phyloP scores from a whole-genome alignment of 2,113 vertebrate genomes.

The Mus pahari region DNA sequence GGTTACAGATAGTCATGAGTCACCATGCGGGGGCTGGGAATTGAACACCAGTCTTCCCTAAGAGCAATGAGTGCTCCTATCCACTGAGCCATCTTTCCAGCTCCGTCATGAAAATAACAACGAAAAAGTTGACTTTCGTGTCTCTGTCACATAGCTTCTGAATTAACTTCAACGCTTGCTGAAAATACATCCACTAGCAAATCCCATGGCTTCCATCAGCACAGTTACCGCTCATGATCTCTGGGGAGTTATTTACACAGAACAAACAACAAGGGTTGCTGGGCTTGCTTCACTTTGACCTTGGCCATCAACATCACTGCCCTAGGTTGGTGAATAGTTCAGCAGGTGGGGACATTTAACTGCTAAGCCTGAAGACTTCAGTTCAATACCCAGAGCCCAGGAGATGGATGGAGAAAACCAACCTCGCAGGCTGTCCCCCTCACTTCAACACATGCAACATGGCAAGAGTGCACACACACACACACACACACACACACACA shows the following conservation, averaged over 20 bases:
- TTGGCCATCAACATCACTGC: background rate
- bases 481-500: background rate
- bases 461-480: background rate
- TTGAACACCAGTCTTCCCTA: background rate
- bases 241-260: conserved; percentile 38
- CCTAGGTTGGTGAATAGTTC: background rate
- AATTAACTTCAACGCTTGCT: background rate
- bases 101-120: background rate
- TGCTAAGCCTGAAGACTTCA: background rate
- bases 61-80: background rate
- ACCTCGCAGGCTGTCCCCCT: background rate
- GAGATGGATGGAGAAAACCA: background rate
- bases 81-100: background rate
- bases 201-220: background rate
- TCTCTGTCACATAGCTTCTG: background rate
- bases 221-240: background rate
- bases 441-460: background rate
- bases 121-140: background rate
- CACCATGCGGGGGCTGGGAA: background rate
- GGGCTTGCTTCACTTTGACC: background rate
- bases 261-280: conserved; percentile 1
- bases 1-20: background rate
- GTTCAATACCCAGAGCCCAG: background rate
- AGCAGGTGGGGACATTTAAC: too few species aligned
- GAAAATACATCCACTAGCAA: background rate